Base-by-base conservation (phyloP, 2,888 invertebrate genomes). In the Xestobium rufovillosum region DNA sequence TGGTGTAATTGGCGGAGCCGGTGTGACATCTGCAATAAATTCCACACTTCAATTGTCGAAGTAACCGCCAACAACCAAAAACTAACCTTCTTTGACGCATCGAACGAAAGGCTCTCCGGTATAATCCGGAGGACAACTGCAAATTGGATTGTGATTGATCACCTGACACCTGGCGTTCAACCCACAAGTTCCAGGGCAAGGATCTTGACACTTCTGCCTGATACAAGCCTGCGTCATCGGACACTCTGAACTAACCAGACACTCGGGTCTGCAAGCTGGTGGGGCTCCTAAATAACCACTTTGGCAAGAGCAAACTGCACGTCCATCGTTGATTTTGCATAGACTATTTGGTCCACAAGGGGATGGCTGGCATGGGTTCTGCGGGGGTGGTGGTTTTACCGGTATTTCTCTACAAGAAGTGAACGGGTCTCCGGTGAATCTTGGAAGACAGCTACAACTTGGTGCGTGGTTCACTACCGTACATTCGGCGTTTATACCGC, bases 401-500 rank as follows among this genome's bases (percentile, higher is more conserved):
- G 70, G 68, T 56, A 71, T 70, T 47, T 67, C 71, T 48, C 81
- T 76, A 57, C 88, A 89, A 3, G 83, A 79, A 10, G 76, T 76
- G 59, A 87, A 87, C 28, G 90, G 88, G 73, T 90, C 85, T 6
- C 90, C 90, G 47, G 78, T 75, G 51, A 77, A 82, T 15, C 86
- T 86, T 43, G 71, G 73, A 16, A 76, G 67, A 53, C 91, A 91
- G 25, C 81, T 76, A 57, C 91, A 91, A 4, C 80, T 76, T 11
- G 90, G 88, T 40, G 87, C 71, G 55, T 91, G 90, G 56, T 85
- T 86, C 2, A 80, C 76, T 0, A 88, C 87, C 17, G 73, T 71
- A 57, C 91, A 91, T 61, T 85, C 80, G 4, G 90, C 85, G 53
- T 87, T 86, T 1, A 76, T 61, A 3, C 89, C 90, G 56, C 91